phyloP scores from a whole-genome alignment of 2,888 invertebrate genomes.

The Rhagium mordax region DNA sequence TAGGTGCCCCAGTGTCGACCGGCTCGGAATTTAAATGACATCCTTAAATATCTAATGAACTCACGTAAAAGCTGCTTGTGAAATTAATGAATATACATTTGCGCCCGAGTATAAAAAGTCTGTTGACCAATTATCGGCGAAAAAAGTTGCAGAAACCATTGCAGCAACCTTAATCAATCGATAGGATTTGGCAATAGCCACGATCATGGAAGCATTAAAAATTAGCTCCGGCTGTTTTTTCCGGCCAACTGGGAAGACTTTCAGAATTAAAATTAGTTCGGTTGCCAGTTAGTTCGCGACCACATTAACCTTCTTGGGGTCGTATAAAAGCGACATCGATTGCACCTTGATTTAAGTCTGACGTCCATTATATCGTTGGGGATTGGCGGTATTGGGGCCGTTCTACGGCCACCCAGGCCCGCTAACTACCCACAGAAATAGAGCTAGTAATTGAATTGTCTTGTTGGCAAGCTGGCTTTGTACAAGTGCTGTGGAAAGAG shows the following conservation, averaged over 20 bases:
- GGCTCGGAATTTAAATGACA: too few species aligned
- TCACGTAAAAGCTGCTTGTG: too few species aligned
- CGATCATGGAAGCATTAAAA: constrained; percentile 2
- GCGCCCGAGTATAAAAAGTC: not conserved
- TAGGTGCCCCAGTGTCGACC: too few species aligned
- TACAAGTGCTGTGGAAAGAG: constrained; percentile 56
- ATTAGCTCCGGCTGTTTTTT: not conserved
- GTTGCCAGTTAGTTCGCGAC: constrained; percentile 34
- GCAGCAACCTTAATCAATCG: not conserved
- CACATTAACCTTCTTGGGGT: constrained; percentile 45
- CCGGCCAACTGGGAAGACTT: not conserved
- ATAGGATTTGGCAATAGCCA: not conserved
- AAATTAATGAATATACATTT: too few species aligned
- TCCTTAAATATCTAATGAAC: too few species aligned
- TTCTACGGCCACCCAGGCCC: constrained; percentile 49
- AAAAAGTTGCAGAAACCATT: not conserved
- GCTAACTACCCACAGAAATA: constrained; percentile 68
- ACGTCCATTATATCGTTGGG: constrained; percentile 64
- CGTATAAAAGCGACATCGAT: constrained; percentile 60
- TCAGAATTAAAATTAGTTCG: not conserved
- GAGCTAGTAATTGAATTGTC: constrained; percentile 71
- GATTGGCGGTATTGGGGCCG: constrained; percentile 48
- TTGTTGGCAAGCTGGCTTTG: constrained; percentile 65
- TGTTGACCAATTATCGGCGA: not conserved
- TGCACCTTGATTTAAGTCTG: constrained; percentile 67